A percentile compares a stretch with the other conserved stretches of the same genome.
Evolutionary conservation across 2,113 vertebrate species (phyloP).

Genomic region (Zosterops japonicus): DNA sequence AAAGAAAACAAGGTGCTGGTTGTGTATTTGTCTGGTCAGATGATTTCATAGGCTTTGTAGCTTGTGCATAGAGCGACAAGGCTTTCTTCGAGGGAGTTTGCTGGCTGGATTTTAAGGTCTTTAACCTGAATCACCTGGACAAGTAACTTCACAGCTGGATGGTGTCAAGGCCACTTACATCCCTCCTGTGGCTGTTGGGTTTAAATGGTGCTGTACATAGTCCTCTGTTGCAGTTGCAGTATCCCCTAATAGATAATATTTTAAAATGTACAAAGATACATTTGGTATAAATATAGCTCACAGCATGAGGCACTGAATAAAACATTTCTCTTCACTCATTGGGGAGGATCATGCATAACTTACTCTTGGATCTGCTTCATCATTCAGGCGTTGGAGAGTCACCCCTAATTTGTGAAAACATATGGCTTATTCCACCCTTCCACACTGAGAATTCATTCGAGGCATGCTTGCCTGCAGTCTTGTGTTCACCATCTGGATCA

Average conservation of each 20-base stretch:
- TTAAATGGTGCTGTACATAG: neutral
- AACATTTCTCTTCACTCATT: constrained; percentile 64
- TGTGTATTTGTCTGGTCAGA: neutral
- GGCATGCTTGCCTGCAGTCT: constrained; percentile 49
- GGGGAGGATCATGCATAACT: constrained; percentile 65
- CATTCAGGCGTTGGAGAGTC: constrained; percentile 61
- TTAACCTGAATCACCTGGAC: neutral
- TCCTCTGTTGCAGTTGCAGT: neutral
- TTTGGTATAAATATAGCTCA: constrained; percentile 64
- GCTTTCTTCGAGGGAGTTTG: neutral
- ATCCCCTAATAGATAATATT: constrained; percentile 46
- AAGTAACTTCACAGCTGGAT: neutral
- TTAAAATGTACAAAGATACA: constrained; percentile 45
- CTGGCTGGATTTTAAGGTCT: neutral
- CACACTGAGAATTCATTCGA: neutral
- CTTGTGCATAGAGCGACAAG: neutral
- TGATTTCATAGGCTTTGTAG: neutral
- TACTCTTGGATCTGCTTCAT: constrained; percentile 66
- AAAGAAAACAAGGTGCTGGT: neutral
- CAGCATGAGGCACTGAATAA: constrained; percentile 69
- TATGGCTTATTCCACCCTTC: constrained; percentile 64
- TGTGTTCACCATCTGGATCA: constrained; percentile 57
- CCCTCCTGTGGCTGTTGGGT: neutral
- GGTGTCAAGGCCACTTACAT: neutral
- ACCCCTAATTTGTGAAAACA: constrained; percentile 68